Evolutionary conservation across 92 coral and sea anemone genomes (phyloP).

Genomic region (Nematostella vectensis): DNA sequence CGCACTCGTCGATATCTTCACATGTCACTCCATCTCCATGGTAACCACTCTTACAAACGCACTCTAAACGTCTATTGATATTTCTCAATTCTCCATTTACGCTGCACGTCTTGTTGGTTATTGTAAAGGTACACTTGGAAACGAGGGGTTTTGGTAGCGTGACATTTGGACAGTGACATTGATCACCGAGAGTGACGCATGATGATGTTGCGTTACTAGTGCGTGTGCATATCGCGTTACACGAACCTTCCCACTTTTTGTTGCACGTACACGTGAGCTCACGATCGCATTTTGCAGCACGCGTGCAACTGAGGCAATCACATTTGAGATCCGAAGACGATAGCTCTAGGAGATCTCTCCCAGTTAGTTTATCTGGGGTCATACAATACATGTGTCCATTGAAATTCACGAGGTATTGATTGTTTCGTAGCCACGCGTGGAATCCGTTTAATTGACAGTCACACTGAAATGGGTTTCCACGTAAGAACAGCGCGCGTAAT

Average conservation of each 20-base stretch:
- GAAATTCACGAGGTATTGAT: constrained; percentile 6
- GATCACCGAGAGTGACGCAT: constrained; percentile 1
- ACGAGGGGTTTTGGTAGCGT: not conserved
- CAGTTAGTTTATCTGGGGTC: constrained; percentile 17
- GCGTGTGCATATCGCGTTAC: constrained; percentile 29
- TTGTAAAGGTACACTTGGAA: constrained; percentile 39
- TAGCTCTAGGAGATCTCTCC: constrained; percentile 12
- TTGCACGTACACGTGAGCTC: constrained; percentile 33
- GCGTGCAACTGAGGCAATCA: constrained; percentile 33
- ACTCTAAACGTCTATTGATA: constrained; percentile 25
- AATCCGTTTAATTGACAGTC: constrained; percentile 54
- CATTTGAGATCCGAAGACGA: constrained; percentile 38
- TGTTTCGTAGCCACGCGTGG: constrained; percentile 25
- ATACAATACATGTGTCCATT: constrained; percentile 20
- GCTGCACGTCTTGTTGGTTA: constrained; percentile 49
- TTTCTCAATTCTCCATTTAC: constrained; percentile 31
- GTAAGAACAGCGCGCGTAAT: constrained; percentile 8
- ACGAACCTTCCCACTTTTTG: constrained; percentile 21
- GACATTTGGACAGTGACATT: constrained; percentile 23
- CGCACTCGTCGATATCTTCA: constrained; percentile 53
- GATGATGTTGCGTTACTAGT: not conserved
- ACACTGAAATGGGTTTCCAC: constrained; percentile 53
- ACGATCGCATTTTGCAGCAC: constrained; percentile 19
- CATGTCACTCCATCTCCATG: constrained; percentile 50
- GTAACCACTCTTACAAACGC: constrained; percentile 57